Evolutionary conservation across 2,888 invertebrate genomes (phyloP).

Genomic region (Drosophila macrospina): DNA sequence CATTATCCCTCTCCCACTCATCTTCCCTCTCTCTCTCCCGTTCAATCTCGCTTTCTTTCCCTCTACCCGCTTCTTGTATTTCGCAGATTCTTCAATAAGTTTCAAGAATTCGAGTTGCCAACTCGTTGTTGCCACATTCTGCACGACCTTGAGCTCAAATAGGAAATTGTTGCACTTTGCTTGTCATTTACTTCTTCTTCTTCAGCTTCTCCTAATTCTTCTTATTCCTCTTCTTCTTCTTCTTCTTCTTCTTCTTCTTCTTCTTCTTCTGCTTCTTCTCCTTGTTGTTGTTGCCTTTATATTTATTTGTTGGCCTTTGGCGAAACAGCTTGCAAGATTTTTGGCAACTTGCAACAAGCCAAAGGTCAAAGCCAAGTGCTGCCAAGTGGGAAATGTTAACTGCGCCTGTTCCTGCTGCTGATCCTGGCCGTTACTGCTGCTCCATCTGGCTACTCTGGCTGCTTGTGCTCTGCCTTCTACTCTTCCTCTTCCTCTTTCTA

Average conservation of each 20-base stretch:
- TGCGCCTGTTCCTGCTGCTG: neutral
- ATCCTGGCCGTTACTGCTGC: neutral
- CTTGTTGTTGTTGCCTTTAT: conserved; percentile 23
- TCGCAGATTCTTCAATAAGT: neutral
- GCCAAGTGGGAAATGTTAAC: neutral
- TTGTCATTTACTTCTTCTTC: conserved; percentile 23
- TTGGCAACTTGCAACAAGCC: conserved; percentile 70
- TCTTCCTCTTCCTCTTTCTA: neutral
- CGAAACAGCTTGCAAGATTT: conserved; percentile 71
- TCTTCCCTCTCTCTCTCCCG: too few relatives aligned
- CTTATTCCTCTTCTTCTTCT: too few relatives aligned
- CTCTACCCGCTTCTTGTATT: neutral
- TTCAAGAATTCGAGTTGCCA: neutral
- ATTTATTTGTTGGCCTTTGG: conserved; percentile 50
- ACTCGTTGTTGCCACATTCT: conserved; percentile 2
- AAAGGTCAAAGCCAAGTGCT: conserved; percentile 32
- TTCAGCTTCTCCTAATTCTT: too few relatives aligned
- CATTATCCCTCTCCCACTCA: too few relatives aligned
- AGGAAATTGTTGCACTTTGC: conserved; percentile 53
- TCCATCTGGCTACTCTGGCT: neutral
- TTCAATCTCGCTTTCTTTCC: too few relatives aligned
- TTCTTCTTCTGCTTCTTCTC: conserved; percentile 9
- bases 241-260: conserved; percentile 3
- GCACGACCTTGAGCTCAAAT: conserved; percentile 56
- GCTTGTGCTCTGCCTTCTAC: neutral